Evolutionary conservation across 1,140 invertebrate species (phyloP).

Genomic region (Brachionus rubens): DNA sequence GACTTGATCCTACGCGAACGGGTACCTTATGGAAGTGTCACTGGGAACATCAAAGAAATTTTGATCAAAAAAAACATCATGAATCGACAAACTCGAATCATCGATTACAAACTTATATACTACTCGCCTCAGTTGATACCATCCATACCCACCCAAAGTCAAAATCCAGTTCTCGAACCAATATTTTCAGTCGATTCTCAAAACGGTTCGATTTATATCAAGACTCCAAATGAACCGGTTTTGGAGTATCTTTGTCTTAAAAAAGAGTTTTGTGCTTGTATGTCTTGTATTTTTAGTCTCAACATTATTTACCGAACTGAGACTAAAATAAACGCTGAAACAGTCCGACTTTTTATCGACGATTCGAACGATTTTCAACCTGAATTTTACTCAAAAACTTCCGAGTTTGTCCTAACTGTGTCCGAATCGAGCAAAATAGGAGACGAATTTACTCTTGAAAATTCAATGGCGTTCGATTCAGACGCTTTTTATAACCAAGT

Average conservation of each 20-base stretch:
- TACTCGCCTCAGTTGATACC: constrained; percentile 32
- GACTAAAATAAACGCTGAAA: constrained; percentile 34
- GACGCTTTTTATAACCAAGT: constrained; percentile 41
- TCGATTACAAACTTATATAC: constrained; percentile 11
- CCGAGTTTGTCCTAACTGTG: not conserved
- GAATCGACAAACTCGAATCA: not conserved
- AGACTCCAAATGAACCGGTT: constrained; percentile 4
- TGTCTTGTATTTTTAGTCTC: constrained; percentile 30
- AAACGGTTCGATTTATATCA: constrained; percentile 20
- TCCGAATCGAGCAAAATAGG: constrained; percentile 42
- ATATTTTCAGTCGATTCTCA: constrained; percentile 5
- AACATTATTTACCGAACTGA: constrained; percentile 35
- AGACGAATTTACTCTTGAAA: not conserved
- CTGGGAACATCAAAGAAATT: constrained; percentile 6
- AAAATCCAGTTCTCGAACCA: not conserved
- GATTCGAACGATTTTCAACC: constrained; percentile 28
- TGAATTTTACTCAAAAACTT: not conserved
- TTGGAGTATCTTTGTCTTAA: constrained; percentile 32
- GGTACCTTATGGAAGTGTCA: not conserved
- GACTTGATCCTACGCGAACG: constrained; percentile 10
- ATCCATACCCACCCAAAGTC: not conserved
- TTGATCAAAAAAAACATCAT: not conserved
- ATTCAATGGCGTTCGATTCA: constrained; percentile 11
- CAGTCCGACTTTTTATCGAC: constrained; percentile 27
- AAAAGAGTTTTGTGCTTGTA: not conserved